Evolutionary conservation across 1,140 invertebrate species (phyloP).

Genomic region (Leptinotarsa undecemlineata): DNA sequence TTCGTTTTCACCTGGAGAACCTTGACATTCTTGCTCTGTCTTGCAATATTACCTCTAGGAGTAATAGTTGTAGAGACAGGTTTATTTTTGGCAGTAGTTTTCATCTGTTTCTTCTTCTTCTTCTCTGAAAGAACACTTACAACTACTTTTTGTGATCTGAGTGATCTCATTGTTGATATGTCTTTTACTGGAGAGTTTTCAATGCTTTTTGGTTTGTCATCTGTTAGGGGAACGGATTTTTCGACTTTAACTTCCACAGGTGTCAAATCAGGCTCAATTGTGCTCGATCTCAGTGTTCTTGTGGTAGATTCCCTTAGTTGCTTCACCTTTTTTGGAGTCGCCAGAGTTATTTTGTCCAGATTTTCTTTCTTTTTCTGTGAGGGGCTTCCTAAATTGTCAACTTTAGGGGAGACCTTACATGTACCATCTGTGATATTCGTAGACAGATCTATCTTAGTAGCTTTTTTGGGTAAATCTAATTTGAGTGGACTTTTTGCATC

Average conservation of each 20-base stretch:
- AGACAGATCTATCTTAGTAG: neutral
- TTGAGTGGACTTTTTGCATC: too few species aligned
- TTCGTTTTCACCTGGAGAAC: neutral
- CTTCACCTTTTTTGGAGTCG: neutral
- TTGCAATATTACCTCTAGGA: neutral
- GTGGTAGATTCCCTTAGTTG: neutral
- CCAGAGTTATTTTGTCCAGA: slow-evolving; percentile 9
- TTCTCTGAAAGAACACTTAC: neutral
- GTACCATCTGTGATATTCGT: neutral
- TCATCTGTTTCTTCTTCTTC: neutral
- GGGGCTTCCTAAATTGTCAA: neutral
- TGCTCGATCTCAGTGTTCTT: slow-evolving; percentile 3
- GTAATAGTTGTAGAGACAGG: neutral
- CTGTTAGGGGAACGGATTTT: neutral
- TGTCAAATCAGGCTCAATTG: neutral
- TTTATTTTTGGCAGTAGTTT: neutral
- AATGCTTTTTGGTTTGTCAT: slow-evolving; percentile 5
- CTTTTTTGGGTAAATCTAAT: neutral
- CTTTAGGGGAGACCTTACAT: slow-evolving; percentile 1
- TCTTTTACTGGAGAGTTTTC: too few species aligned
- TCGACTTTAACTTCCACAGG: slow-evolving; percentile 3
- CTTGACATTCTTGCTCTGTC: neutral
- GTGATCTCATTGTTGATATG: neutral
- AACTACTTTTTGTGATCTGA: slow-evolving; percentile 7
- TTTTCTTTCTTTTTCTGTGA: slow-evolving; percentile 15